Conservation (phyloP, 2,797 vertebrate genomes). For the Scyliorhinus canicula region DNA sequence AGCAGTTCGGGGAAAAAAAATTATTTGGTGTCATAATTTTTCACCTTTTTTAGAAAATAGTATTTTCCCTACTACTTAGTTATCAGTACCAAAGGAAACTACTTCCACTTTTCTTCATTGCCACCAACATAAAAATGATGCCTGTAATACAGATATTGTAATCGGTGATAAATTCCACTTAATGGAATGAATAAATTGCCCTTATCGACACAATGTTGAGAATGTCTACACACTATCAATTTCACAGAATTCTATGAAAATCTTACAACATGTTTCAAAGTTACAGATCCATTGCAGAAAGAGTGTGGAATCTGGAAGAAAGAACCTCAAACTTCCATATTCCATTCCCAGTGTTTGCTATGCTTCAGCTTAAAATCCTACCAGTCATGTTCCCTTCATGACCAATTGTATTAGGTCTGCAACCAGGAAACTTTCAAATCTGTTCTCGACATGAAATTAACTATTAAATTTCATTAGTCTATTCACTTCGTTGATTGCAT, state of each 20-base stretch:
- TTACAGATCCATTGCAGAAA: neutral
- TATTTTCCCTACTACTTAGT: too few relatives aligned
- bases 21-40: too few relatives aligned
- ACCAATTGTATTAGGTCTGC: neutral
- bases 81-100: too few relatives aligned
- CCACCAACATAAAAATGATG: neutral
- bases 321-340: neutral
- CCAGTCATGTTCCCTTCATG: neutral
- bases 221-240: neutral
- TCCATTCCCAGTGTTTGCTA: too few relatives aligned
- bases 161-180: neutral
- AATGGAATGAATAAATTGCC: neutral
- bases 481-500: neutral
- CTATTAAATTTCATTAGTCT: neutral
- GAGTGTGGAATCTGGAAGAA: neutral
- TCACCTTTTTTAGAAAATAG: too few relatives aligned
- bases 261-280: neutral
- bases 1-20: too few relatives aligned
- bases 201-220: neutral
- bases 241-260: neutral
- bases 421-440: neutral
- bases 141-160: neutral
- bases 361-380: neutral
- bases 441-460: neutral
- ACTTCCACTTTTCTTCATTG: neutral